Percentiles rank a stretch among this genome's conserved stretches.
Evolutionary conservation across 2,113 vertebrate species (phyloP).

Genomic region (Uropsilus gracilis): DNA sequence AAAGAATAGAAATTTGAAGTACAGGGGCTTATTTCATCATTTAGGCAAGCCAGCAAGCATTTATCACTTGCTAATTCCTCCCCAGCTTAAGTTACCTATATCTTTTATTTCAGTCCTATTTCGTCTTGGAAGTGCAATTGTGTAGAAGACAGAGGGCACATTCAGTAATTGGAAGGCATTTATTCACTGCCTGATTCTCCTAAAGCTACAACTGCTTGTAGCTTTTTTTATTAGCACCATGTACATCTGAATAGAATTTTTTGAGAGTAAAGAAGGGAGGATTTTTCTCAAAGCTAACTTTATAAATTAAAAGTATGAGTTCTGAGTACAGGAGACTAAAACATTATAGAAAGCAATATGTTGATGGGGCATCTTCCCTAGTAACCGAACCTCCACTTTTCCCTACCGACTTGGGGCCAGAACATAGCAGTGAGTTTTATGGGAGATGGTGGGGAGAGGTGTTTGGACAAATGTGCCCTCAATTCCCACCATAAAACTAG

Average conservation of each 20-base stretch:
- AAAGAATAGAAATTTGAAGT: neutral
- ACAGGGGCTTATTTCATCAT: neutral
- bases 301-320: neutral
- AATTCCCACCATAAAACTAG: neutral
- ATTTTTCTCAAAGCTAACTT: slow-evolving; percentile 23
- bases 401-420: neutral
- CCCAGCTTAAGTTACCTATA: neutral
- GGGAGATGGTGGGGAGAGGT: neutral
- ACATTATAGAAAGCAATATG: neutral
- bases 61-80: neutral
- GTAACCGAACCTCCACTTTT: neutral
- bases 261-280: neutral
- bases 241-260: slow-evolving; percentile 2
- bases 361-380: neutral
- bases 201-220: neutral
- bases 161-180: neutral
- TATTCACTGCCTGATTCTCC: neutral
- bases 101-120: neutral
- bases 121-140: neutral
- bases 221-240: neutral
- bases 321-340: neutral
- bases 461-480: neutral
- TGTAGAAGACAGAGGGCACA: neutral
- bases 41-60: neutral
- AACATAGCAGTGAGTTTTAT: neutral